Conservation (phyloP, 2,113 vertebrate genomes). For the Mormyrus iriodes region DNA sequence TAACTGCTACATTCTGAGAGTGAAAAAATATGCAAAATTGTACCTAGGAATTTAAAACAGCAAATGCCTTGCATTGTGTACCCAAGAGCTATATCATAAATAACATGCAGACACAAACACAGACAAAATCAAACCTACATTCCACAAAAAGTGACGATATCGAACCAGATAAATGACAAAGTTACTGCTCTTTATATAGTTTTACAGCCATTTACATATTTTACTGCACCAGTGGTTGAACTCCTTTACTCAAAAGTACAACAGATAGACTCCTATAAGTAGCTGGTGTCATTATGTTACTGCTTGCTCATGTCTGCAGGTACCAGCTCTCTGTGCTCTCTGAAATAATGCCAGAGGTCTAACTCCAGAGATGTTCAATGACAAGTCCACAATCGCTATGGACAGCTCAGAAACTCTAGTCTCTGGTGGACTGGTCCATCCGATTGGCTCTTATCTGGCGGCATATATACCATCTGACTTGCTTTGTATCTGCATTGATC, state of each 20-base stretch:
- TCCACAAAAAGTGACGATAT: background rate
- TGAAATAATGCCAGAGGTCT: background rate
- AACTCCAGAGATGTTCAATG: background rate
- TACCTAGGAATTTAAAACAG: background rate
- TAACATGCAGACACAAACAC: background rate
- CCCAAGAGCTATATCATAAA: background rate
- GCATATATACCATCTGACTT: slow-evolving; percentile 26
- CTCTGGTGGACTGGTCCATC: slow-evolving; percentile 42
- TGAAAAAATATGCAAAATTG: background rate
- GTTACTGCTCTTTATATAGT: background rate
- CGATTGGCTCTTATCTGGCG: background rate
- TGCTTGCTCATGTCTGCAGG: background rate
- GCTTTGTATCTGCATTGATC: slow-evolving; percentile 35
- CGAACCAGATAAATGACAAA: background rate
- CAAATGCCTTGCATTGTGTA: background rate
- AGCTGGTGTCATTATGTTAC: background rate
- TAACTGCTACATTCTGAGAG: background rate
- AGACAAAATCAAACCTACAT: background rate
- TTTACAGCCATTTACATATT: background rate
- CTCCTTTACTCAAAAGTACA: background rate
- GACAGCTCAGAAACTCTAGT: slow-evolving; percentile 43
- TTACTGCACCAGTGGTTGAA: background rate
- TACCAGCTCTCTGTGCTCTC: too few species aligned
- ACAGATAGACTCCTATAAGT: background rate
- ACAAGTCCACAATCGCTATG: background rate